Percentiles rank a stretch among this genome's conserved stretches.
These are phyloP conservation scores for Myripristis jacobus DNA, from an alignment of 2,797 vertebrate species.

Conservation along the genomic window DNA sequence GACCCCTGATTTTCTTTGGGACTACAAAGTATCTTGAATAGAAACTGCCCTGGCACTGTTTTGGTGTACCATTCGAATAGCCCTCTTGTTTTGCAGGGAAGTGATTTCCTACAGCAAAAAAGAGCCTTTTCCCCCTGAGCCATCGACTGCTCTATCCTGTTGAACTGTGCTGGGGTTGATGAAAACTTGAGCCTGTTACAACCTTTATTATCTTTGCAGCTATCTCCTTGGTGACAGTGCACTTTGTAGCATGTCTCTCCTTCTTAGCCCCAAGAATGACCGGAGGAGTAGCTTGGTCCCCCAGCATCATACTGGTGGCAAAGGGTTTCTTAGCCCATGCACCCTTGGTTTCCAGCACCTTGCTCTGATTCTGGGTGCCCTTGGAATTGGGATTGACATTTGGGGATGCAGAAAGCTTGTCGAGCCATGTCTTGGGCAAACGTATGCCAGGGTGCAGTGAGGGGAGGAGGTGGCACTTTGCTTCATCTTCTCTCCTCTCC, in stretches of 20 bases:
- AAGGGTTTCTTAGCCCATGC: slow-evolving; percentile 2
- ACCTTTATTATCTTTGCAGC: not conserved
- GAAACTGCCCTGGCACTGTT: not conserved
- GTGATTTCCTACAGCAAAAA: not conserved
- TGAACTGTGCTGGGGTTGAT: not conserved
- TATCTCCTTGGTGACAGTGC: too few species aligned
- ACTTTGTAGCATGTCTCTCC: too few species aligned
- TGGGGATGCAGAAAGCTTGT: not conserved
- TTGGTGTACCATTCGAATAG: not conserved
- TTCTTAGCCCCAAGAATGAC: not conserved
- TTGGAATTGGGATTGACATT: not conserved
- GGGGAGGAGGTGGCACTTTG: not conserved
- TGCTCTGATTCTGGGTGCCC: not conserved
- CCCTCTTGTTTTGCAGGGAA: not conserved
- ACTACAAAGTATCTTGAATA: slow-evolving; percentile 1
- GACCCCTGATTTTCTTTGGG: not conserved
- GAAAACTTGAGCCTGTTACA: not conserved
- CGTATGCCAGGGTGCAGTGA: not conserved
- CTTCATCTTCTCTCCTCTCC: not conserved
- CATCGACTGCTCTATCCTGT: not conserved
- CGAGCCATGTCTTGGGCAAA: not conserved
- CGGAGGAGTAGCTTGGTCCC: not conserved
- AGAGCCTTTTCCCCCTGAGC: not conserved
- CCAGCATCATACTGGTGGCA: not conserved
- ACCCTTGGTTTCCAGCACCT: not conserved